phyloP scores from a whole-genome alignment of 1,140 invertebrate species.

The Danaus melanippus region DNA sequence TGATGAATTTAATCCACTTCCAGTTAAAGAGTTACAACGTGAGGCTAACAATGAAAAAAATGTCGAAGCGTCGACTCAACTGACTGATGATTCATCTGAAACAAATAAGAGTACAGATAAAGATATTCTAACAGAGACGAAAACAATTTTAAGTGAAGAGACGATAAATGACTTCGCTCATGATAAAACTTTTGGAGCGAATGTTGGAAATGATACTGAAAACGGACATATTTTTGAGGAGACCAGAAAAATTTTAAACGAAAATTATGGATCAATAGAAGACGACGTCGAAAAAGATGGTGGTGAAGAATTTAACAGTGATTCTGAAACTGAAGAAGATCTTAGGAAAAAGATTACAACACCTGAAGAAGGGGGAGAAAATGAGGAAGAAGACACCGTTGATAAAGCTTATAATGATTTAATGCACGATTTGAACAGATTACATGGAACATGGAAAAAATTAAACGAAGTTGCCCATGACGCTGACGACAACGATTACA shows the following conservation, averaged over 20 bases:
- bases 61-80: constrained; percentile 1
- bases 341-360: not conserved
- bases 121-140: constrained; percentile 33
- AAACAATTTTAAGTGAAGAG: constrained; percentile 25
- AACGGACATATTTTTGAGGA: constrained; percentile 19
- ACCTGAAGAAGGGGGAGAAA: constrained; percentile 3
- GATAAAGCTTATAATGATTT: constrained; percentile 33
- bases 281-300: constrained; percentile 16
- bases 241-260: constrained; percentile 22
- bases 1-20: constrained; percentile 2
- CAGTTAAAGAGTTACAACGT: not conserved
- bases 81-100: constrained; percentile 1
- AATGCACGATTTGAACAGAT: constrained; percentile 34
- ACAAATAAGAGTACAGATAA: constrained; percentile 9
- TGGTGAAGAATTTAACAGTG: constrained; percentile 9
- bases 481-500: constrained; percentile 12
- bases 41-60: not conserved
- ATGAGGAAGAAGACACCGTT: constrained; percentile 20
- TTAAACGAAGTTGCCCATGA: constrained; percentile 27
- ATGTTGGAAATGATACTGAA: constrained; percentile 15
- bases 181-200: constrained; percentile 8
- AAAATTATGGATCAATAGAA: constrained; percentile 19
- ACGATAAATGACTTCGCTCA: constrained; percentile 21
- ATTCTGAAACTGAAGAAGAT: constrained; percentile 4
- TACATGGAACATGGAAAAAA: constrained; percentile 38